Percentiles rank a stretch among this genome's conserved stretches.
Evolutionary conservation across 2,888 invertebrate species (phyloP).

Genomic region (Papilio elwesi): DNA sequence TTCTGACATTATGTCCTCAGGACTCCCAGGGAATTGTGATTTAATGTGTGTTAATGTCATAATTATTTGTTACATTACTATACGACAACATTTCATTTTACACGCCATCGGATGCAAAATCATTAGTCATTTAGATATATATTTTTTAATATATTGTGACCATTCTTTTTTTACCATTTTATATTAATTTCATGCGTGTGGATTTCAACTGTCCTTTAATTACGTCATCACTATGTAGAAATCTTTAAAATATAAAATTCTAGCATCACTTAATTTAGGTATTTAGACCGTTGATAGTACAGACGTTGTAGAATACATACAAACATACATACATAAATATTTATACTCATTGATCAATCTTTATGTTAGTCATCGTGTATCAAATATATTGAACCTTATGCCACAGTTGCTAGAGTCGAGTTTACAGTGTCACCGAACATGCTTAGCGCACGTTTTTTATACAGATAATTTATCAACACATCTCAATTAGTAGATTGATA

Average conservation of each 20-base stretch:
- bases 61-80: constrained; percentile 11
- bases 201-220: background rate
- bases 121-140: background rate
- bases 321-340: background rate
- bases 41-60: constrained; percentile 22
- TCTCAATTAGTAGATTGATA: too few species aligned
- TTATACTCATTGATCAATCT: background rate
- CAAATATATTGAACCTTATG: constrained; percentile 19
- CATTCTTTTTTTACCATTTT: background rate
- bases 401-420: constrained; percentile 11
- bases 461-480: background rate
- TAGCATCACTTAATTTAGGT: background rate
- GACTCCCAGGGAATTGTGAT: constrained; percentile 60
- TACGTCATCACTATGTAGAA: constrained; percentile 1
- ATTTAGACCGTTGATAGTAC: background rate
- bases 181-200: background rate
- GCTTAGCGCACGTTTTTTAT: constrained; percentile 25
- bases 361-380: background rate
- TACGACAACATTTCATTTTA: background rate
- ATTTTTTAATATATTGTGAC: background rate
- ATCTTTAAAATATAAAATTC: background rate
- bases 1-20: constrained; percentile 78
- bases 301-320: background rate
- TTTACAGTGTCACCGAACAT: constrained; percentile 15
- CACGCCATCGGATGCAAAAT: background rate